A percentile compares a stretch with the other conserved stretches of the same genome.
These are phyloP conservation scores for Rhagoletis zephyria DNA, from an alignment of 1,140 invertebrate species.

Conservation along the genomic window DNA sequence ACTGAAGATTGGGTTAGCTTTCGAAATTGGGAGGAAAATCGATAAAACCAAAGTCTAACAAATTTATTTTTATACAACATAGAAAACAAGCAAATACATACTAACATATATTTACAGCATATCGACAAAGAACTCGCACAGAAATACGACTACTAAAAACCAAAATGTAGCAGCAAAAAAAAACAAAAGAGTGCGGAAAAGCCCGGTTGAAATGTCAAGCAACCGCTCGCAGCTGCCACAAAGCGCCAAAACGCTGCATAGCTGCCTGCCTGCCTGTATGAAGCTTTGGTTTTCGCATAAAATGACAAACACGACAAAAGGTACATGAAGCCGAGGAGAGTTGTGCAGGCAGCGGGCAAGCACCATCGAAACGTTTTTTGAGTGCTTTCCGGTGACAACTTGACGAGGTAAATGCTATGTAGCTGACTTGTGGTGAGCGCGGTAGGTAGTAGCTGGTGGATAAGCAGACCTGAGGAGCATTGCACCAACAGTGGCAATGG, in stretches of 20 bases:
- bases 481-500: neutral
- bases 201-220: neutral
- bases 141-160: neutral
- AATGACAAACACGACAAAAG: slow-evolving; percentile 17
- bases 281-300: slow-evolving; percentile 7
- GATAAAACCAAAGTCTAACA: neutral
- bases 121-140: neutral
- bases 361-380: slow-evolving; percentile 13
- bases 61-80: neutral
- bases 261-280: no score
- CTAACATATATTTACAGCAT: neutral
- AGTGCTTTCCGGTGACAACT: slow-evolving; percentile 27
- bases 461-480: neutral
- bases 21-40: neutral
- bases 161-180: neutral
- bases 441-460: neutral
- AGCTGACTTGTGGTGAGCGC: neutral
- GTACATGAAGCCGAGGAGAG: neutral
- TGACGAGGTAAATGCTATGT: neutral
- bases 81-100: neutral
- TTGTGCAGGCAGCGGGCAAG: neutral
- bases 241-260: neutral
- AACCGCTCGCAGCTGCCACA: neutral
- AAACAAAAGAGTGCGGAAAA: neutral
- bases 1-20: neutral